Evolutionary conservation across 1,140 invertebrate species (phyloP), one percentile per base, ranked within the genome.

Genomic region (Drosophila erecta): DNA sequence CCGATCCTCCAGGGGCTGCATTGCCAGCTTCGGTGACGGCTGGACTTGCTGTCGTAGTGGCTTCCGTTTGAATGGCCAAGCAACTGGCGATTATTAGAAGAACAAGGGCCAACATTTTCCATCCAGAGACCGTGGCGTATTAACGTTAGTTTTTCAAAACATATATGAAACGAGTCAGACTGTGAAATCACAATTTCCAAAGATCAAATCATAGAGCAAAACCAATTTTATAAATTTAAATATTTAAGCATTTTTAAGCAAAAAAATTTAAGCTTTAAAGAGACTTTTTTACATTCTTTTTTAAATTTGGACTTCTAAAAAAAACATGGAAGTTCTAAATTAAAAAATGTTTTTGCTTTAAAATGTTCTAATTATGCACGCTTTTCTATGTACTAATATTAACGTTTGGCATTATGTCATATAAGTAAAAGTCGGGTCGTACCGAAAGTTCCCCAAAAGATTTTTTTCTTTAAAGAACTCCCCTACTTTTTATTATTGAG

Each of bases 121-220:
- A 8, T 12, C 4, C n/a, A 58, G n/a, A 43, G 10, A 22, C 38
- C 59, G 65, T 65, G 37, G 44, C 12, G 20, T 17, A 40, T 35
- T 71, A 40, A 71, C 14, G 12, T 11, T 12, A 24, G 11, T 22
- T 5, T 8, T 22, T 17, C 4, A 6, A 35, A 24, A 14, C 5
- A 17, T 30, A 2, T 11, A 30, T 35, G 2, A 35, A 38, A 40
- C 12, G 12, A 10, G 1, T 38, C 11, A 6, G 12, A 20, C 27
- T 30, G 14, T 44, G 15, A 46, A 66, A 54, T 44, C 7, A 12
- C 0, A 22, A 53, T 65, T 17, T 33, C 4, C 3, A 15, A 15
- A 12, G 24, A 0, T 17, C 14, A 8, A 17, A 24, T 12, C 4
- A 24, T 44, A 12, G 0, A 46, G 41, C 17, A 8, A 47, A 47